A percentile compares a stretch with the other conserved stretches of the same genome.
These are phyloP conservation scores for Acanthaster planci DNA, from an alignment of 35 echinoderm and acorn worm genomes.

Conservation along the genomic window DNA sequence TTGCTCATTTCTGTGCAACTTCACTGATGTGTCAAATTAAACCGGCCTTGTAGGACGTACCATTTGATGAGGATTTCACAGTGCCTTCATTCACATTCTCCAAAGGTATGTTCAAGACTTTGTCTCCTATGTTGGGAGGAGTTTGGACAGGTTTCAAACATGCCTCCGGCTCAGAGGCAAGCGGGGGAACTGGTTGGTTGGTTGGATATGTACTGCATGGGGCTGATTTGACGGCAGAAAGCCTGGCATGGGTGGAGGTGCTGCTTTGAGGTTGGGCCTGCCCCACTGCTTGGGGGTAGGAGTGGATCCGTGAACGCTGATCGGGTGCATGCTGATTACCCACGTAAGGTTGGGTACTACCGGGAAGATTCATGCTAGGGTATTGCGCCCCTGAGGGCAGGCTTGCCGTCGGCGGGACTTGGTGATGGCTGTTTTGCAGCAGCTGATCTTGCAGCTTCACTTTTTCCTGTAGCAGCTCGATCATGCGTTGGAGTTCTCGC, in stretches of 20 bases:
- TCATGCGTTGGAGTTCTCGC: no score
- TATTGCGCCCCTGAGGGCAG: no score
- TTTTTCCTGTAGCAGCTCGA: no score
- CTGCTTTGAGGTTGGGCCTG: neutral
- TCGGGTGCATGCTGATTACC: neutral
- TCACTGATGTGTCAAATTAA: no score
- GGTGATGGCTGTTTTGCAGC: no score
- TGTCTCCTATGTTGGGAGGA: neutral
- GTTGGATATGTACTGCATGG: neutral
- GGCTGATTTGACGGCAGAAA: neutral
- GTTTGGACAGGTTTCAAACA: neutral
- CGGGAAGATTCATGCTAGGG: neutral
- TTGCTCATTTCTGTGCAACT: no score
- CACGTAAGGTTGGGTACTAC: neutral
- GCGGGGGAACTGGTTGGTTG: neutral
- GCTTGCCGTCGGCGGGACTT: no score
- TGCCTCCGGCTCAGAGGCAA: neutral
- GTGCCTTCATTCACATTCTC: neutral
- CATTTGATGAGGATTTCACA: neutral
- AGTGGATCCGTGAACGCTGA: neutral
- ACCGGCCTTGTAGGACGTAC: no score
- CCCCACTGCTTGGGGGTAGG: neutral
- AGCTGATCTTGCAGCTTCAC: no score
- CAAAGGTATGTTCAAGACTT: neutral
- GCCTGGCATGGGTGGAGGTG: neutral